Percentiles rank a stretch among this genome's conserved stretches.
phyloP scores from a whole-genome alignment of 2,113 vertebrate genomes.

The Proteles cristata region DNA sequence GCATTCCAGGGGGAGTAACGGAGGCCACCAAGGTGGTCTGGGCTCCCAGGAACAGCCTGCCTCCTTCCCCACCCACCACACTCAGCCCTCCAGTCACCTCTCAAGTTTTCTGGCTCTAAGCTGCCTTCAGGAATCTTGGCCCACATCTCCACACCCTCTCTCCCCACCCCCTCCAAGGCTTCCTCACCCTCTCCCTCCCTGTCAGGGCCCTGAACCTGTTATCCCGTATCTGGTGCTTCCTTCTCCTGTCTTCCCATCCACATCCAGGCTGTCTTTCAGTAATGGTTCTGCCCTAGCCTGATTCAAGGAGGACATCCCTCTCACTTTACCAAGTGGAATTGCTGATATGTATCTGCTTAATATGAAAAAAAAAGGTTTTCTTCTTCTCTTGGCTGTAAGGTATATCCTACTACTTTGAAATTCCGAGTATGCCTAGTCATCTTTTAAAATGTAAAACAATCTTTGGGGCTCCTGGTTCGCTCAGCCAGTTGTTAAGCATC shows the following conservation, averaged over 20 bases:
- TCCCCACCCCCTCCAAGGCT: conserved; percentile 1
- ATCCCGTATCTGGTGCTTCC: background rate
- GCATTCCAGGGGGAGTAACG: conserved; percentile 46
- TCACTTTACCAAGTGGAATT: background rate
- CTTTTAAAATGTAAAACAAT: conserved; percentile 28
- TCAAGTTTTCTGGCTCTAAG: conserved; percentile 25
- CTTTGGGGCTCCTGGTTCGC: background rate
- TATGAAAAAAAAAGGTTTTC: background rate
- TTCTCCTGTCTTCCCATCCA: background rate
- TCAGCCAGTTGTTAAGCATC: too few relatives aligned
- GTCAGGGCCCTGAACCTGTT: background rate
- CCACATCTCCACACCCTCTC: background rate
- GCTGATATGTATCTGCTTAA: background rate
- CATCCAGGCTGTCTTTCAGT: background rate
- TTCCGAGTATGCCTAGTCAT: background rate
- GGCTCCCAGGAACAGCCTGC: background rate
- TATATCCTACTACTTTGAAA: background rate
- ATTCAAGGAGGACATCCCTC: background rate
- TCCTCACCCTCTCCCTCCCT: background rate
- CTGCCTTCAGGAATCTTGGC: conserved; percentile 27
- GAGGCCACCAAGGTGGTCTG: conserved; percentile 63
- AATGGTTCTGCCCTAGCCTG: background rate
- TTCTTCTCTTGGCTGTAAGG: background rate
- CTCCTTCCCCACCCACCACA: background rate
- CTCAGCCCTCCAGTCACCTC: background rate